A percentile compares a stretch with the other conserved stretches of the same genome.
phyloP scores from a whole-genome alignment of 2,797 vertebrate genomes.

The Lemur catta region DNA sequence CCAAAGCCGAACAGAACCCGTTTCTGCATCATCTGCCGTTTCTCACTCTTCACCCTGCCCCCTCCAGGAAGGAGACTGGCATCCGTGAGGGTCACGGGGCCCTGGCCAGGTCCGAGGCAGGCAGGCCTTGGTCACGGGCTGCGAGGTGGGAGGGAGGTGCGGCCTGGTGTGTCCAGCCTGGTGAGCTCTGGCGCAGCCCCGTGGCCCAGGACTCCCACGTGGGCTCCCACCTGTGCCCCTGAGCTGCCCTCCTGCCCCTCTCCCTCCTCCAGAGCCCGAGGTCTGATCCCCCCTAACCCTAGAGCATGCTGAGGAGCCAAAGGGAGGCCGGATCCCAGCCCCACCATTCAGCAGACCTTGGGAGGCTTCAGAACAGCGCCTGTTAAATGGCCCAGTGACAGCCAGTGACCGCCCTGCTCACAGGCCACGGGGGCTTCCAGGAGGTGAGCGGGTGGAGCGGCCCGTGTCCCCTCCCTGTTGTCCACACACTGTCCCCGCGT shows the following conservation, averaged over 20 bases:
- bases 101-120: background rate
- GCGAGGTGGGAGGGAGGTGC: too few relatives aligned
- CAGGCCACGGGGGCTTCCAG: accelerated
- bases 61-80: background rate
- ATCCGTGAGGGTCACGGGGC: accelerated
- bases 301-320: background rate
- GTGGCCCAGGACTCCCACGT: accelerated
- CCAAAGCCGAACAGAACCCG: accelerated
- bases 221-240: background rate
- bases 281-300: background rate
- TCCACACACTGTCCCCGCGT: accelerated
- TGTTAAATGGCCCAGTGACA: background rate
- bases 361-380: background rate
- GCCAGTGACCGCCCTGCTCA: too few relatives aligned
- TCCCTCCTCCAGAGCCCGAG: too few relatives aligned
- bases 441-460: accelerated
- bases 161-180: background rate
- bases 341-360: background rate
- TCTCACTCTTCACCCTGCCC: background rate
- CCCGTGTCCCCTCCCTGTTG: background rate
- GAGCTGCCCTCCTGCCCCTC: too few relatives aligned
- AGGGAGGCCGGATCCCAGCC: background rate
- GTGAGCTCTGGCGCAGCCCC: background rate
- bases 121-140: accelerated
- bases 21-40: background rate